A percentile compares a stretch with the other conserved stretches of the same genome.
These are phyloP conservation scores for Petaurus breviceps DNA, from an alignment of 2,113 vertebrate species.

Conservation along the genomic window DNA sequence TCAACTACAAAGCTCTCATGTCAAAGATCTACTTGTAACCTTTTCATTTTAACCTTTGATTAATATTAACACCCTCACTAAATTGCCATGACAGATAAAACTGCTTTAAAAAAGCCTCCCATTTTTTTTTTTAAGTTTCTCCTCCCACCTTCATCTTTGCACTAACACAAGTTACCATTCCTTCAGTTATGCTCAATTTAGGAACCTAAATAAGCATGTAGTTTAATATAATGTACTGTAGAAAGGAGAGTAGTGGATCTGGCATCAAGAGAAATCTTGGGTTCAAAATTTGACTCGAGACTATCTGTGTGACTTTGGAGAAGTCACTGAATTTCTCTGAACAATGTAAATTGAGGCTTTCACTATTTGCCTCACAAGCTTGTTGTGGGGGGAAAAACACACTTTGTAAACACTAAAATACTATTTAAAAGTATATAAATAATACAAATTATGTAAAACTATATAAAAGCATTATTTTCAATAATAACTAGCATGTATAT, in stretches of 20 bases:
- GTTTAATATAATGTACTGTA: not conserved
- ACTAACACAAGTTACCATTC: not conserved
- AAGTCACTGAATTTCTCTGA: not conserved
- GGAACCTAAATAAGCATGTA: not conserved
- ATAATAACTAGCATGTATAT: not conserved
- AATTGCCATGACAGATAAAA: constrained; percentile 4
- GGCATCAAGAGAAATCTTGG: not conserved
- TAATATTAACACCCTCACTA: not conserved
- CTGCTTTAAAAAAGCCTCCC: not conserved
- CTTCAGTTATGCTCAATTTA: not conserved
- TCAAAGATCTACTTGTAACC: constrained; percentile 27
- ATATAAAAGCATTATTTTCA: not conserved
- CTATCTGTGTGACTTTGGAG: not conserved
- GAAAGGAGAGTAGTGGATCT: not conserved
- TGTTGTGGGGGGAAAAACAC: not conserved
- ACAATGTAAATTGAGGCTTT: not conserved
- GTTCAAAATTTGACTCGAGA: not conserved
- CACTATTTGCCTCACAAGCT: not conserved
- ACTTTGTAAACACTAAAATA: not conserved
- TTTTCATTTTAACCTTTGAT: not conserved
- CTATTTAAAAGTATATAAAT: not conserved
- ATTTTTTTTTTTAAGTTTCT: not conserved
- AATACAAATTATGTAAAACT: not conserved
- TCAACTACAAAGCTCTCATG: not conserved
- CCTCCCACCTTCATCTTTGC: not conserved